phyloP scores from a whole-genome alignment of 2,113 vertebrate species.

The Pholis gunnellus region DNA sequence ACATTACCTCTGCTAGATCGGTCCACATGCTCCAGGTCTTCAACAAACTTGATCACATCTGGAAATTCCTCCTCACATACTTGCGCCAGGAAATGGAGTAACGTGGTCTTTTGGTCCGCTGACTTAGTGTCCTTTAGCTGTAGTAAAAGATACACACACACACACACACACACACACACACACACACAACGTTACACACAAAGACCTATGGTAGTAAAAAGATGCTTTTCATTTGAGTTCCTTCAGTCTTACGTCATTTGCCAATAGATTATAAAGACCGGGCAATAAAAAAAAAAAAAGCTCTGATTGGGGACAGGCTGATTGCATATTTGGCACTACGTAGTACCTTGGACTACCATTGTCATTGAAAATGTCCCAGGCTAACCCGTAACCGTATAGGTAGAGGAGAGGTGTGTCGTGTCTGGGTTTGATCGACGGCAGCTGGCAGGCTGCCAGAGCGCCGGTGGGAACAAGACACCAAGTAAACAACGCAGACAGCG shows the following conservation, averaged over 20 bases:
- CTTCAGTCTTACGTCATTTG: not conserved
- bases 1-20: constrained; percentile 91
- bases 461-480: not conserved
- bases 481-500: not conserved
- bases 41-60: constrained; percentile 89
- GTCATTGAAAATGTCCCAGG: not conserved
- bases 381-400: not conserved
- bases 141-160: constrained; percentile 12
- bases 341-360: not conserved
- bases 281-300: not conserved
- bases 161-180: not conserved
- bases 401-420: not conserved
- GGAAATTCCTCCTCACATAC: constrained; percentile 92
- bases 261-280: not conserved
- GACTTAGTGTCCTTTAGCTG: constrained; percentile 97
- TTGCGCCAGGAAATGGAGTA: constrained; percentile 94
- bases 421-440: constrained; percentile 1
- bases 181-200: not conserved
- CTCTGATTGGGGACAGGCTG: not conserved
- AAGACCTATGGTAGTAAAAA: not conserved
- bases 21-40: constrained; percentile 93
- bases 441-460: not conserved
- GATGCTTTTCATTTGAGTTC: not conserved
- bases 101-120: constrained; percentile 92
- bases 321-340: not conserved